Percentiles rank a stretch among this genome's conserved stretches.
Evolutionary conservation across 1,140 invertebrate genomes (phyloP).

Genomic region (Pollicipes pollicipes): DNA sequence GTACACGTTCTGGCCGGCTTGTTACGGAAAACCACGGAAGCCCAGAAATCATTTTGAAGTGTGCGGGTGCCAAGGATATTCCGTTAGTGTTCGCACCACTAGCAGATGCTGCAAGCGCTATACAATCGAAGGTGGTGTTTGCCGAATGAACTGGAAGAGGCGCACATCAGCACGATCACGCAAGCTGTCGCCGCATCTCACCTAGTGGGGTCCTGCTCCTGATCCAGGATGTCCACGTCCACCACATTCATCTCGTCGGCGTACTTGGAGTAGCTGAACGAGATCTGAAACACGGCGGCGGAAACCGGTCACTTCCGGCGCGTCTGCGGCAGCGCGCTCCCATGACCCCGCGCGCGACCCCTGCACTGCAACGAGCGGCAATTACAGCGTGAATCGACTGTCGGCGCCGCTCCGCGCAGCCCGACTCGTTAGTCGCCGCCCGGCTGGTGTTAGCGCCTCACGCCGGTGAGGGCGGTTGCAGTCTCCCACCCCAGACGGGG

Average conservation of each 20-base stretch:
- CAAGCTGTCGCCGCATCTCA: constrained; percentile 25
- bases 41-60: neutral
- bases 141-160: too few relatives aligned
- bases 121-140: neutral
- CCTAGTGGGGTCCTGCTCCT: constrained; percentile 72
- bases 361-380: too few relatives aligned
- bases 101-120: neutral
- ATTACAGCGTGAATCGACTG: neutral
- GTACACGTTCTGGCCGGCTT: too few relatives aligned
- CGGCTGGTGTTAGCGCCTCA: neutral
- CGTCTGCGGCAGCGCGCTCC: neutral
- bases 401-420: neutral
- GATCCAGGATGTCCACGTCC: constrained; percentile 66
- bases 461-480: neutral
- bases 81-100: neutral
- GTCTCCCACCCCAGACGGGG: neutral
- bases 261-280: constrained; percentile 74
- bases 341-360: constrained; percentile 7
- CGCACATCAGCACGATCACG: neutral
- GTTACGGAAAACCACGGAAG: too few relatives aligned
- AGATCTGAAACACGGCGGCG: constrained; percentile 46
- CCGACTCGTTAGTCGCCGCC: neutral
- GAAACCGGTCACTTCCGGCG: constrained; percentile 12
- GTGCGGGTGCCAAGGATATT: neutral
- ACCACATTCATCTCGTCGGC: constrained; percentile 70